A percentile compares a stretch with the other conserved stretches of the same genome.
phyloP scores from a whole-genome alignment of 2,113 vertebrate genomes.

The Polypterus senegalus region DNA sequence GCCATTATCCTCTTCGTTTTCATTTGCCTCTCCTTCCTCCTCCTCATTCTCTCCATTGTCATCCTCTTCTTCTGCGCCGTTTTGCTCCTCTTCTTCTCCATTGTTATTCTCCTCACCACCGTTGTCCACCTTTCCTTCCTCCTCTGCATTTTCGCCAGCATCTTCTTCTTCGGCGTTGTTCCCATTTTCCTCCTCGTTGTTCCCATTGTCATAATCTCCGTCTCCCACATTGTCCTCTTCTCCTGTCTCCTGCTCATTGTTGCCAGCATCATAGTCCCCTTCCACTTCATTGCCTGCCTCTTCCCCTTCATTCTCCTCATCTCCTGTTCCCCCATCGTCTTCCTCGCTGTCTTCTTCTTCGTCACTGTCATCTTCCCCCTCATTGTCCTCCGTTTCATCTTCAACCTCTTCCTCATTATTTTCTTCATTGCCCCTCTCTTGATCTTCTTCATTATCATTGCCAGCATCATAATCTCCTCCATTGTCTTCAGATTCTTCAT shows the following conservation, averaged over 20 bases:
- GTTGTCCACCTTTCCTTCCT: no score
- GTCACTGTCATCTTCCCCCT: neutral
- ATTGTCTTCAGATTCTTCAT: no score
- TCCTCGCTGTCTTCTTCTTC: neutral
- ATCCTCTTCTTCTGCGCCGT: no score
- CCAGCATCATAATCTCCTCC: no score
- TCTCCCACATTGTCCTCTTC: neutral
- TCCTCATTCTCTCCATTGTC: neutral
- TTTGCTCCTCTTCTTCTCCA: neutral
- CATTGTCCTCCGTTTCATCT: conserved; percentile 2
- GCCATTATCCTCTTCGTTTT: neutral
- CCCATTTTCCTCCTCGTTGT: neutral
- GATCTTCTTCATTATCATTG: no score
- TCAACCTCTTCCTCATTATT: neutral
- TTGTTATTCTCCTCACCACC: no score
- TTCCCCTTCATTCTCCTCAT: neutral
- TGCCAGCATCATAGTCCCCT: neutral
- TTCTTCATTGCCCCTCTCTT: neutral
- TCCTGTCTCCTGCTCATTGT: neutral
- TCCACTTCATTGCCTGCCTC: neutral
- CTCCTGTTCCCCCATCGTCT: neutral
- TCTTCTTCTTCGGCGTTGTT: neutral
- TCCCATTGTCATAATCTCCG: neutral
- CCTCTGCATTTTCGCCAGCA: no score
- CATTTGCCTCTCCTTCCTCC: neutral